Base-by-base conservation (phyloP, 2,888 invertebrate species). In the Drosophila greeni region DNA sequence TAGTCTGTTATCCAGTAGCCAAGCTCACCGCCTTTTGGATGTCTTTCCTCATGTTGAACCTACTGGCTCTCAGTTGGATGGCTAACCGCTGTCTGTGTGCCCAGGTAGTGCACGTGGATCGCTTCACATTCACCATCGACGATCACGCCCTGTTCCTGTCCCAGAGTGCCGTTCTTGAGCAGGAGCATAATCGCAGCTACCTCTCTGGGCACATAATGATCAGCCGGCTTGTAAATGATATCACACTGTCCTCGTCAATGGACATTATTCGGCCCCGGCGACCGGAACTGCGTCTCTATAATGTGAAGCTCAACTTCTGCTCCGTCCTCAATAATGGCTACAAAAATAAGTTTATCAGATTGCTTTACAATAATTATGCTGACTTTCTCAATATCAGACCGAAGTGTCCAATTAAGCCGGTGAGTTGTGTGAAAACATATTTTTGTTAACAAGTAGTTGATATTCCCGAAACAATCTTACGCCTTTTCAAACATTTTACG, bases 131-230 rank as follows among this genome's bases (percentile, higher is more conserved):
- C n/a, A 23, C 29, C 7, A 14, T 59, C 11, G 64, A 54, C 8
- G 82, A 82, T 66, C 61, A 3, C 0, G 52, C 55, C 8, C 11
- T 58, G 14, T 20, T 78, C 5, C 20, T 48, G 1, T 74, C 80
- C 29, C 59, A 71, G 7, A 68, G 59, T 7, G 20, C 58, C 7
- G 0, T 33, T 0, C 7, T 80, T 5, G 66, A 77, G 16, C 81
- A 80, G 36, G 60, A 61, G 12, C 54, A 45, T 4, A 82, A 79
- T 56, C 67, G 83, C 0, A 79, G 81, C 26, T 79, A 77, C 34
- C 9, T 79, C 0, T 80, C 78, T 0, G 79, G 79, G 0, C 66
- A 82, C 24, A 56, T 80, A 36, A 3, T 59, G 2, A 24, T 82
- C 5, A 57, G 29, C 16, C 51, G 51, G 11, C 4, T 52, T 1